phyloP scores from a whole-genome alignment of 2,113 vertebrate species.

The Hippocampus abdominalis region DNA sequence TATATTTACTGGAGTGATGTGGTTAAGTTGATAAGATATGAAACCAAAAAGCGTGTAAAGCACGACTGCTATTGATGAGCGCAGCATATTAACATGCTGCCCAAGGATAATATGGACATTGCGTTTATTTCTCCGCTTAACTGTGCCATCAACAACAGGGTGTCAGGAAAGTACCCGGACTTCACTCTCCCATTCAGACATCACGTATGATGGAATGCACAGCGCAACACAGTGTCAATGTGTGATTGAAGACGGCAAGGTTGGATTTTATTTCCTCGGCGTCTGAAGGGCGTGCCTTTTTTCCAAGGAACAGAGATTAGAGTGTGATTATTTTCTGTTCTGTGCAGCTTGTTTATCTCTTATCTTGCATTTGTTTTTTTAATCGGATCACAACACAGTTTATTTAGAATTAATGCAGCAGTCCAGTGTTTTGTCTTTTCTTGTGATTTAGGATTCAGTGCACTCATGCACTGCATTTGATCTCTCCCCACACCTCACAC shows the following conservation, averaged over 20 bases:
- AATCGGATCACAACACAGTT: background rate
- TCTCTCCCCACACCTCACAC: background rate
- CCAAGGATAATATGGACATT: slow-evolving; percentile 21
- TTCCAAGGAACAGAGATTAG: slow-evolving; percentile 18
- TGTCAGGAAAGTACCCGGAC: slow-evolving; percentile 3
- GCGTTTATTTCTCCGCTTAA: slow-evolving; percentile 18
- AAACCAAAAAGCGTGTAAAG: background rate
- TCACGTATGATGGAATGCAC: slow-evolving; percentile 11
- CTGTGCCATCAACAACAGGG: slow-evolving; percentile 16
- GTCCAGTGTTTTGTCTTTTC: background rate
- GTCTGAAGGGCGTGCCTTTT: slow-evolving; percentile 20
- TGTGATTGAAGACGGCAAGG: background rate
- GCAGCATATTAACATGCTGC: slow-evolving; percentile 35
- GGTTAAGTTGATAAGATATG: background rate
- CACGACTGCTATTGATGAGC: slow-evolving; percentile 41
- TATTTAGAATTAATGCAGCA: background rate
- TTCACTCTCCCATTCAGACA: slow-evolving; percentile 21
- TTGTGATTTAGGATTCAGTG: background rate
- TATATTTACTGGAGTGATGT: background rate
- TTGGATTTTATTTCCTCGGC: slow-evolving; percentile 1
- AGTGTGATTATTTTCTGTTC: background rate
- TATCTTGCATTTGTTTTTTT: background rate
- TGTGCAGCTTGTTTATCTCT: slow-evolving; percentile 1
- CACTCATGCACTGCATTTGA: background rate
- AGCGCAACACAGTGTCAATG: background rate